Base-by-base conservation (phyloP, 1,140 invertebrate genomes). In the Panonychus citri region DNA sequence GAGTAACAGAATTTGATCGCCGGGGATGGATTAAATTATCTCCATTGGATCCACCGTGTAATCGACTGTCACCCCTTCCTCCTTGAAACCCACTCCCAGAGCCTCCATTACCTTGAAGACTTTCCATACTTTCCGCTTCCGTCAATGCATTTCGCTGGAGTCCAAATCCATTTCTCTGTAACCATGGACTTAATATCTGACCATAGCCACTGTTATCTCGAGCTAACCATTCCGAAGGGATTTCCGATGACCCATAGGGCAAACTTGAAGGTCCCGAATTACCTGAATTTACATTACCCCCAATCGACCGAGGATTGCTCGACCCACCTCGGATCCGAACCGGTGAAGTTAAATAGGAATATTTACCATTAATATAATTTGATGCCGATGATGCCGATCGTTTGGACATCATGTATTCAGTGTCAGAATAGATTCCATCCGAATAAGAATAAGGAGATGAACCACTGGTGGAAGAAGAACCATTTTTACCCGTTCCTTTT, bases 31-130 rank as follows among this genome's bases (percentile, higher is more conserved):
- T 19, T 8, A 28, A n/a, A 26, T 19, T 17, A 25, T 21, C n/a
- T 8, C 43, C n/a, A 21, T 46, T 25, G 5, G n/a, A n/a, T n/a
- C n/a, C 17, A 21, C n/a, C n/a, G 17, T 21, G n/a, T 21, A 52
- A 52, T 56, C 48, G 30, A 48, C 34, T 51, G 37, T 40, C 39
- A 50, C 40, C 55, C n/a, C 51, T 51, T 50, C 37, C 28, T 52
- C 21, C 28, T 21, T n/a, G 15, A 24, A 17, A 12, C 8, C 30
- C 30, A 7, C 12, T 34, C 30, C 30, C n/a, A n/a, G n/a, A 15
- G 26, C 12, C 8, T 43, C 19, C 40, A 40, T 53, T 54, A 27
- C 19, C 24, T 3, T 17, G 10, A 0, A 51, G n/a, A 27, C 49
- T 51, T 50, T 55, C 39, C 57, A 48, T 43, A 21, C 46, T 51